Conservation (phyloP, 1,140 invertebrate genomes). For the Araneus ventricosus region DNA sequence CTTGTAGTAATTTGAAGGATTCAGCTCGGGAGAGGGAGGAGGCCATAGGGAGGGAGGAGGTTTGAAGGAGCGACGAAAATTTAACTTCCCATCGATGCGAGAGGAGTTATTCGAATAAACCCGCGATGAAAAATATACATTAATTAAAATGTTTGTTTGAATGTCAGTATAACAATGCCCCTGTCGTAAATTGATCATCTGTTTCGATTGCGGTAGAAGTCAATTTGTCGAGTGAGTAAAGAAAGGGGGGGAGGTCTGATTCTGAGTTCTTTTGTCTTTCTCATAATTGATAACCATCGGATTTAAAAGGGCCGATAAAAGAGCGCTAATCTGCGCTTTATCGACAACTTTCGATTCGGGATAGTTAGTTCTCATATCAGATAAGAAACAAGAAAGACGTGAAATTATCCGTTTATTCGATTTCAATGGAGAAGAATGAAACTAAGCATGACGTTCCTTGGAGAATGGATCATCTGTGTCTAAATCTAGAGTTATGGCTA, state of each 20-base stretch:
- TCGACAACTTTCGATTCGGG: conserved; percentile 23
- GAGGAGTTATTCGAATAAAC: neutral
- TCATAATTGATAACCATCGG: conserved; percentile 54
- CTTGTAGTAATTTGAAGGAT: conserved; percentile 60
- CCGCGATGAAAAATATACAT: conserved; percentile 68
- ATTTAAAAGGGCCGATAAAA: conserved; percentile 24
- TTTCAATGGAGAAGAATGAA: no score
- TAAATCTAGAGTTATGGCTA: no score
- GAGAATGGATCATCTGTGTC: no score
- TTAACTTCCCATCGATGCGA: conserved; percentile 32
- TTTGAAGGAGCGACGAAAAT: neutral
- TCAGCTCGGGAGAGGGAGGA: neutral
- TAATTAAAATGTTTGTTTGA: conserved; percentile 73
- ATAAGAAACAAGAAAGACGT: neutral
- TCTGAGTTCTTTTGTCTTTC: conserved; percentile 45
- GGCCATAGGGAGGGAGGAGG: neutral
- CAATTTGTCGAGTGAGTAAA: conserved; percentile 58
- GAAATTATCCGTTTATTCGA: neutral
- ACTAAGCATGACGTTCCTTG: no score
- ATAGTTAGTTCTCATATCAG: neutral
- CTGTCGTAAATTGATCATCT: conserved; percentile 66
- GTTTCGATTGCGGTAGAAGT: conserved; percentile 67
- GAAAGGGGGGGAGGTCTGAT: neutral
- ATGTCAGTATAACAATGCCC: conserved; percentile 54
- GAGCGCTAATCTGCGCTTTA: neutral